Evolutionary conservation across 2,797 vertebrate genomes (phyloP).

Genomic region (Mycteria americana): DNA sequence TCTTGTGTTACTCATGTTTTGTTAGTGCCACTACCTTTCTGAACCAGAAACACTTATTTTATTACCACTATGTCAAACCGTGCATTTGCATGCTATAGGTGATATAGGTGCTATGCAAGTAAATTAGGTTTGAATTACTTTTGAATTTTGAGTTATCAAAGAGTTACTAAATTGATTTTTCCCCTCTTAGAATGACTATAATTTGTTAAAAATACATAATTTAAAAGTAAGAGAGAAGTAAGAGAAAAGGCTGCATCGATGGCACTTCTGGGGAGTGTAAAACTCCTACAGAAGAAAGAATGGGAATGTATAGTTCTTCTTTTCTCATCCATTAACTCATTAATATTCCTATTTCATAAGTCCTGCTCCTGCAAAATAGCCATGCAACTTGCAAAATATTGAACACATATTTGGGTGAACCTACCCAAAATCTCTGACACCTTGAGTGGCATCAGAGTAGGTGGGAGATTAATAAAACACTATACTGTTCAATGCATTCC

Average conservation of each 20-base stretch:
- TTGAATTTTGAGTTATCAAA: background rate
- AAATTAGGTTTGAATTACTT: background rate
- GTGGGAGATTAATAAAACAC: constrained; percentile 55
- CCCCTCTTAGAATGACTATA: background rate
- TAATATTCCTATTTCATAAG: background rate
- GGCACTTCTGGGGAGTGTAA: background rate
- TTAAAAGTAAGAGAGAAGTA: background rate
- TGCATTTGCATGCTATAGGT: background rate
- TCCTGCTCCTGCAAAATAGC: background rate
- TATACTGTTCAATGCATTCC: background rate
- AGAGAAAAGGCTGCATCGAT: background rate
- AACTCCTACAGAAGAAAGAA: background rate
- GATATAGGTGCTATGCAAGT: background rate
- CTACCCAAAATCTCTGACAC: background rate
- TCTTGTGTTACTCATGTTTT: background rate
- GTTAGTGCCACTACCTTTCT: background rate
- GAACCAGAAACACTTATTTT: background rate
- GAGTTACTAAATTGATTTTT: background rate
- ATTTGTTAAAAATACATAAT: background rate
- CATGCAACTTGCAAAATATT: background rate
- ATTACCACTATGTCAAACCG: background rate
- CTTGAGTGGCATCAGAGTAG: background rate
- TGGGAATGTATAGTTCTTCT: background rate
- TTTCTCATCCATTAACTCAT: background rate
- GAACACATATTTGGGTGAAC: background rate